A percentile compares a stretch with the other conserved stretches of the same genome.
Conservation (phyloP, 2,113 vertebrate genomes). For the Gracilinanus agilis region DNA sequence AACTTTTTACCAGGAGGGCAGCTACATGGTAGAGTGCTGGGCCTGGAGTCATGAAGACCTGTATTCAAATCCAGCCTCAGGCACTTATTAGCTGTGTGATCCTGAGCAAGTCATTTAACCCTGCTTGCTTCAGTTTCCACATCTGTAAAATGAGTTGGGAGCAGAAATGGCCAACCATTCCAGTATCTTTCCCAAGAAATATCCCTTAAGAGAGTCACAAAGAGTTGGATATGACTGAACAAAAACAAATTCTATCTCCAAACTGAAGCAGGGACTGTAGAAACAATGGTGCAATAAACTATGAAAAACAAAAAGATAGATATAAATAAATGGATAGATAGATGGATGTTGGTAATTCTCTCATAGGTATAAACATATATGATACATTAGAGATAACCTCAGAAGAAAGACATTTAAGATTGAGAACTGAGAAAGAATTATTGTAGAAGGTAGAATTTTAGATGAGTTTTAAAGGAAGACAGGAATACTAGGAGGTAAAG, state of each 20-base stretch:
- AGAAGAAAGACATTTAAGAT: too few species aligned
- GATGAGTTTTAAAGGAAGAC: too few species aligned
- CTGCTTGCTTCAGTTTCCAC: not conserved
- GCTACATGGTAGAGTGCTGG: not conserved
- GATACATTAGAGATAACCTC: too few species aligned
- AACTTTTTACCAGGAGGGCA: not conserved
- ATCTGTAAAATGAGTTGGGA: not conserved
- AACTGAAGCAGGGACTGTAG: not conserved
- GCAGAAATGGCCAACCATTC: not conserved
- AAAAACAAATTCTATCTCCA: not conserved
- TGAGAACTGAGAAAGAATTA: too few species aligned
- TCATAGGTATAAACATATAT: too few species aligned
- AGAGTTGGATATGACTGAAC: not conserved
- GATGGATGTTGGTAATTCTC: too few species aligned
- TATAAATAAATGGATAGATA: too few species aligned
- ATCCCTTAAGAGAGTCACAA: not conserved
- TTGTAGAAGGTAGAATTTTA: too few species aligned
- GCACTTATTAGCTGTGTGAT: not conserved
- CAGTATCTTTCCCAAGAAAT: not conserved
- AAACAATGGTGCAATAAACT: too few species aligned
- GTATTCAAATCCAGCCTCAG: not conserved
- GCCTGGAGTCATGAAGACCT: not conserved
- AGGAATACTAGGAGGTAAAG: too few species aligned
- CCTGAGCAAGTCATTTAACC: not conserved
- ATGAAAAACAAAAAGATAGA: too few species aligned